Evolutionary conservation across 2,888 invertebrate genomes (phyloP).

Genomic region (Aromia moschata): DNA sequence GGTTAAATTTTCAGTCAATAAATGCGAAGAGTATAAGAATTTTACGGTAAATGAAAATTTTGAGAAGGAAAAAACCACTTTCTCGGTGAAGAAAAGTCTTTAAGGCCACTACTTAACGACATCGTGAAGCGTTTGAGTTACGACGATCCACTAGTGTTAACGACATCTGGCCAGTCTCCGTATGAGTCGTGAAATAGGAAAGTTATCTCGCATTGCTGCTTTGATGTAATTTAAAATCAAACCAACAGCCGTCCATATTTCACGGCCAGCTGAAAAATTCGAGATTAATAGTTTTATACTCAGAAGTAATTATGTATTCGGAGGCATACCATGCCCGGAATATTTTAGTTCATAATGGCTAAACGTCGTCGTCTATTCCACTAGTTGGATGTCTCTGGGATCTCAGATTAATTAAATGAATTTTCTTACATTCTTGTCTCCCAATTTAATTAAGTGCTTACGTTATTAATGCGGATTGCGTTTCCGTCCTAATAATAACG

Average conservation of each 20-base stretch:
- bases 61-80: too few species aligned
- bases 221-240: slow-evolving; percentile 15
- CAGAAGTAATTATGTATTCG: slow-evolving; percentile 30
- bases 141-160: too few species aligned
- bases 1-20: too few species aligned
- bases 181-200: neutral
- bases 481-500: neutral
- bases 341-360: slow-evolving; percentile 13
- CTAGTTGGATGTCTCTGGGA: slow-evolving; percentile 8
- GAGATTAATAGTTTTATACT: slow-evolving; percentile 30
- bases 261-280: slow-evolving; percentile 28
- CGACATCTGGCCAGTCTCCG: neutral
- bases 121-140: too few species aligned
- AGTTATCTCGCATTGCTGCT: neutral
- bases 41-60: too few species aligned
- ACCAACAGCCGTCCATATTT: slow-evolving; percentile 29
- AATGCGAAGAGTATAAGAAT: too few species aligned
- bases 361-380: slow-evolving; percentile 2
- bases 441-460: neutral
- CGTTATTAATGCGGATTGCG: neutral
- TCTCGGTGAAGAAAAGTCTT: too few species aligned
- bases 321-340: neutral
- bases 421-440: neutral
- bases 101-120: too few species aligned
- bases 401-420: slow-evolving; percentile 12